Evolutionary conservation across 1,140 invertebrate genomes (phyloP), one percentile per base, ranked within the genome.

Genomic region (Whitmania pigra): DNA sequence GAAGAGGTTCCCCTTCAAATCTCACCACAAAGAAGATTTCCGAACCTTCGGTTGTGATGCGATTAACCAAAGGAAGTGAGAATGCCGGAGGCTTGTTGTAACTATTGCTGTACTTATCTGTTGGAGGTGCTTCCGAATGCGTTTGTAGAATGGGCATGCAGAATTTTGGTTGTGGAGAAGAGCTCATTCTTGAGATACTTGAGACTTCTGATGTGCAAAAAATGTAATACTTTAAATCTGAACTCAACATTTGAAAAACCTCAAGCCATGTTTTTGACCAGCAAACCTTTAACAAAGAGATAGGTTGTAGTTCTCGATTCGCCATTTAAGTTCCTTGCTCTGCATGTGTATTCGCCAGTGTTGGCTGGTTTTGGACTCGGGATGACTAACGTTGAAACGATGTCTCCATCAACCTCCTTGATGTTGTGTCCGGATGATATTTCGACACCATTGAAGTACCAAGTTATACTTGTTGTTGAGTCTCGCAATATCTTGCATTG

Each of bases 1-100:
- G 91, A 81, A 90, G 91, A 0, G 91, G 92, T 82, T 93, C 89
- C 17, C 91, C 92, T 55, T 90, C 86, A n/a, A 94, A 91, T 82
- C 93, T 89, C 78, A 91, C 93, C 71, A 87, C 84, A 74, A 94
- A 92, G 54, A 63, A 63, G 29, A 63, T 31, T 63, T 63, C 57
- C 29, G 57, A 63, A 63, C 57, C 57, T 17, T 63, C 57, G 29
- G 57, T 25, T 63, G 57, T 31, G 57, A 63, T 63, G 22, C 57
- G 22, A 31, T 63, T 63, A 20, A 63, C 57, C 22, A 63, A 31
- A 31, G 57, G 57, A 22, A 63, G 22, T 11, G 57, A 63, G 18
- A 63, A 63, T 31, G 57, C 29, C 18, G 57, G 57, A 22, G 57
- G 57, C 57, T 25, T 11, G 15, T 63, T 63, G 20, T 25, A 63